phyloP scores from a whole-genome alignment of 2,888 invertebrate genomes.

The Microdon myrmicae region DNA sequence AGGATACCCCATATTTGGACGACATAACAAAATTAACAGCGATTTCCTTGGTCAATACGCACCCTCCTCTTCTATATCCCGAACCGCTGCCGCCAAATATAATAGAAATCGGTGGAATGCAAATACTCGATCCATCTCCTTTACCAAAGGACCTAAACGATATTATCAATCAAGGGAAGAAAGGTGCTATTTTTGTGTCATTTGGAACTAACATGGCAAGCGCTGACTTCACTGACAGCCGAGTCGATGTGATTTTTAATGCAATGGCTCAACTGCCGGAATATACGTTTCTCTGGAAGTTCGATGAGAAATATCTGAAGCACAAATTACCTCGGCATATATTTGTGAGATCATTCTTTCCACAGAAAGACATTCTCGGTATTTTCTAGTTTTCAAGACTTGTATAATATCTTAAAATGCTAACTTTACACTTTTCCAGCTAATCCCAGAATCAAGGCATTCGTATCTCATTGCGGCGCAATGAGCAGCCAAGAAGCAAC shows the following conservation, averaged over 20 bases:
- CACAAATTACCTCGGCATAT: slow-evolving; percentile 54
- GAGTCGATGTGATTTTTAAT: slow-evolving; percentile 33
- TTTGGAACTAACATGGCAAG: slow-evolving; percentile 60
- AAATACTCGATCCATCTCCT: slow-evolving; percentile 57
- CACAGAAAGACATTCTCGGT: slow-evolving; percentile 59
- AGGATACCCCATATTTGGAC: slow-evolving; percentile 44
- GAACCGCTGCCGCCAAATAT: slow-evolving; percentile 62
- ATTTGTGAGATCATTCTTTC: slow-evolving; percentile 22
- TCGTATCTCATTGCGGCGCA: slow-evolving; percentile 61
- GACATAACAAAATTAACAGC: slow-evolving; percentile 54
- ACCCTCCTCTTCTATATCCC: slow-evolving; percentile 59
- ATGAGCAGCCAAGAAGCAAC: slow-evolving; percentile 60
- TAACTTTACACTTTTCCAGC: slow-evolving; percentile 42
- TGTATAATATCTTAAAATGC: background rate
- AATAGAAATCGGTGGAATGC: slow-evolving; percentile 63
- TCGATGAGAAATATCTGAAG: slow-evolving; percentile 44
- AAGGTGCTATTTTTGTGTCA: slow-evolving; percentile 62
- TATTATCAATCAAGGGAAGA: slow-evolving; percentile 57
- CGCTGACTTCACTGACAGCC: slow-evolving; percentile 37
- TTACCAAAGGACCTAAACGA: slow-evolving; percentile 56
- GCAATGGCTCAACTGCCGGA: slow-evolving; percentile 56
- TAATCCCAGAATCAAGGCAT: slow-evolving; percentile 56
- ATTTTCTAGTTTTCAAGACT: background rate
- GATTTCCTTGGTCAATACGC: slow-evolving; percentile 60
- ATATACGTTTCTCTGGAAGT: slow-evolving; percentile 65